Percentiles rank a stretch among this genome's conserved stretches.
These are phyloP conservation scores for Sympetrum striolatum DNA, from an alignment of 2,888 invertebrate species.

Conservation along the genomic window DNA sequence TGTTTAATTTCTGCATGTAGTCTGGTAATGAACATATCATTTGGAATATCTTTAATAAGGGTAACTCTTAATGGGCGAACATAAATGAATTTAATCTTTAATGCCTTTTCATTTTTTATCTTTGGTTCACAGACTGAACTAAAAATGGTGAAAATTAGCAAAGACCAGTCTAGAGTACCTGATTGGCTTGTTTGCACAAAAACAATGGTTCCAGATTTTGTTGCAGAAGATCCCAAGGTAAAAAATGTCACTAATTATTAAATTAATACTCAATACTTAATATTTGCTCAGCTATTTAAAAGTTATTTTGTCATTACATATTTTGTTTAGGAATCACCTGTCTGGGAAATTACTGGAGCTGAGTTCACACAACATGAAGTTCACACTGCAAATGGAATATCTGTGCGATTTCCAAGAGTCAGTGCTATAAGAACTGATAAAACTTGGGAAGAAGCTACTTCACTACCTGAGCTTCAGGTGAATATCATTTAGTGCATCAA, in stretches of 20 bases:
- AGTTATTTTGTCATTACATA: not conserved
- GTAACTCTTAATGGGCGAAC: too few relatives aligned
- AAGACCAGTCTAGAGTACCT: slow-evolving; percentile 74
- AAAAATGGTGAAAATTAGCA: slow-evolving; percentile 81
- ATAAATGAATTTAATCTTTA: too few relatives aligned
- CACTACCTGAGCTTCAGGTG: slow-evolving; percentile 73
- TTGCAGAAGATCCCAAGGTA: slow-evolving; percentile 80
- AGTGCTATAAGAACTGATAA: slow-evolving; percentile 85
- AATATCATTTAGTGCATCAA: not conserved
- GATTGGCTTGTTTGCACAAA: slow-evolving; percentile 83
- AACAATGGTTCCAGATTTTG: slow-evolving; percentile 87
- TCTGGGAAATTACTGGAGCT: slow-evolving; percentile 92
- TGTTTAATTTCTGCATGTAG: too few relatives aligned
- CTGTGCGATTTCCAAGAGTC: slow-evolving; percentile 91
- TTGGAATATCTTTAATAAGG: too few relatives aligned
- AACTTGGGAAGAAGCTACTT: slow-evolving; percentile 82
- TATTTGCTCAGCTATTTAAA: not conserved
- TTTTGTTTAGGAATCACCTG: slow-evolving; percentile 70
- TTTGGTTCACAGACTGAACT: slow-evolving; percentile 61
- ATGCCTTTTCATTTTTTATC: not conserved
- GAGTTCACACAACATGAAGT: slow-evolving; percentile 66
- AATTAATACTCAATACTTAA: not conserved
- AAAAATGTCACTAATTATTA: not conserved
- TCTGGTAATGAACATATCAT: too few relatives aligned
- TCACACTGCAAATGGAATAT: slow-evolving; percentile 93